Conservation (phyloP, 2,888 invertebrate genomes). For the Linnaemya tessellans region DNA sequence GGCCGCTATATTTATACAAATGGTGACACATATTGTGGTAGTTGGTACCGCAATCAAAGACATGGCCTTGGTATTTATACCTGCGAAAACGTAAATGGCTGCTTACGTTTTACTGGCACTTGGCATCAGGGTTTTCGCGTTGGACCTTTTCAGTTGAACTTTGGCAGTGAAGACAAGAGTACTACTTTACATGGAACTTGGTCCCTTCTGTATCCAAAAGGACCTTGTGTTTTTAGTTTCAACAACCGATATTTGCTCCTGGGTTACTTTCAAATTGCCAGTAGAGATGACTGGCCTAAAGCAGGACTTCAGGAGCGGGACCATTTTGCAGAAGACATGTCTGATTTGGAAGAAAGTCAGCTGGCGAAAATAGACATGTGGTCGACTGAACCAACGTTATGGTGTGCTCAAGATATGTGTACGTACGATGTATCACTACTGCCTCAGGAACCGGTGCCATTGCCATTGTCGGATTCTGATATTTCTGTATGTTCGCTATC, state of each 20-base stretch:
- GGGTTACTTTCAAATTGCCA: conserved; percentile 86
- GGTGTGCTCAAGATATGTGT: conserved; percentile 88
- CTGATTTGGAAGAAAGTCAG: conserved; percentile 52
- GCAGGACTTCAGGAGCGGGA: conserved; percentile 21
- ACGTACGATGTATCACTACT: conserved; percentile 88
- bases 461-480: conserved; percentile 87
- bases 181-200: conserved; percentile 88
- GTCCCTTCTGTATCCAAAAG: conserved; percentile 88
- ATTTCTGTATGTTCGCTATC: conserved; percentile 79
- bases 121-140: conserved; percentile 90
- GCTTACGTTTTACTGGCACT: conserved; percentile 87
- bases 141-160: conserved; percentile 89
- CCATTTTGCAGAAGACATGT: conserved; percentile 61
- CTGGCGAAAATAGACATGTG: conserved; percentile 77
- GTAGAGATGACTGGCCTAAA: conserved; percentile 30
- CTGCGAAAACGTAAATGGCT: conserved; percentile 79
- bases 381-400: conserved; percentile 83
- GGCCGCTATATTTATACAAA: conserved; percentile 93
- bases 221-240: conserved; percentile 90
- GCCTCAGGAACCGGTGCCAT: conserved; percentile 88
- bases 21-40: conserved; percentile 89
- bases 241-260: conserved; percentile 90
- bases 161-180: conserved; percentile 85
- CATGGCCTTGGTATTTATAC: conserved; percentile 91
- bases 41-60: conserved; percentile 88